Base-by-base conservation (phyloP, 2,797 vertebrate genomes). In the Galago senegalensis region DNA sequence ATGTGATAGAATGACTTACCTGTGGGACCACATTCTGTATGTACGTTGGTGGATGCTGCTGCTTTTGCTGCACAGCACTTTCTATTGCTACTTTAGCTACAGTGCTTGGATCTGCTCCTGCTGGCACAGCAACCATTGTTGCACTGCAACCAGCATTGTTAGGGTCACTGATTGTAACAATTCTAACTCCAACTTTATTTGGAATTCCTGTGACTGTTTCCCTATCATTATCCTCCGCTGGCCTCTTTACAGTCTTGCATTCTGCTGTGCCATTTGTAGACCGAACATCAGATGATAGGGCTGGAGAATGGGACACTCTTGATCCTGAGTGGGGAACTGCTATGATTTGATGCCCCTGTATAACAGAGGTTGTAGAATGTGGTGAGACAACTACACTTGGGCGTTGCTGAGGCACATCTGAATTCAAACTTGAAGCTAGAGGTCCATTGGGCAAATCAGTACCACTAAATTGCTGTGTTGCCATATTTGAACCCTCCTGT, bases 21-120 rank as follows among this genome's bases (percentile, higher is more conserved):
- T 99, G 99, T 89, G 99, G 98, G 97, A 98, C 99, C 95, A 98
- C 98, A 97, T 99, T 99, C 98, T 99, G 99, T 98, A 99, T 97
- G 96, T 99, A 99, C 67, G 99, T 97, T 96, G 99, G 98, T 77
- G 99, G 99, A 97, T 99, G 99, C 94, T 98, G 99, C 98, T 99
- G 99, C 99, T 99, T 99, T 99, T 99, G 99, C 98, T 99, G 99
- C 98, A 99, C 99, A 99, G 99, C 99, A 97, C 99, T 99, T 98
- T 99, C 99, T 99, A 99, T 99, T 99, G 99, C 99, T 99, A 99
- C 99, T 99, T 99, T 99, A 98, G 99, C 99, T 99, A 99, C 99
- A 98, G 99, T 99, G 99, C 99, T 99, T 98, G 99, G 99, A 99
- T 99, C 99, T 82, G 99, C 99, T 98, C 99, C 99, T 77, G 99